Base-by-base conservation (phyloP, 2,113 vertebrate species). In the Ameiurus melas region DNA sequence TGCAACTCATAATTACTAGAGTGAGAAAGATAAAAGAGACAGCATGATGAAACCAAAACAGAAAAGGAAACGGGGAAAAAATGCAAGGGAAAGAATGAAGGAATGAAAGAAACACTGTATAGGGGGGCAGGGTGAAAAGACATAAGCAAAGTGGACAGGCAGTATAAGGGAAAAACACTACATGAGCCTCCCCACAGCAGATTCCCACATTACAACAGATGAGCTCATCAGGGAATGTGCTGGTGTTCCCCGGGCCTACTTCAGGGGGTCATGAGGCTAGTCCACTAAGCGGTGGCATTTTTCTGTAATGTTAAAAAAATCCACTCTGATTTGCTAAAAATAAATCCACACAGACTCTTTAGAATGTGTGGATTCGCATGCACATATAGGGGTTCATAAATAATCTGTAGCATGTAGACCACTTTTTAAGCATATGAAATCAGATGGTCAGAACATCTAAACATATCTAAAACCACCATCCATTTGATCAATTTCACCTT, bases 1-100 rank as follows among this genome's bases (percentile, higher is more conserved):
- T 96, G 94, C 92, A 97, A 94, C 88, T 98, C 96, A 90, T 96
- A 99, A 93, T 97, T 97, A 87, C 98, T 99, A 92, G 14, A 84
- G 51, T 8, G 68, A 22, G 47, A 83, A 75, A 85, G 57, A 87
- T 20, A 33, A 60, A 60, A 87, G 75, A 81, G 43, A 80, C 27
- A 62, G 83, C 85, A 17, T 57, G 22, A 83, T 36, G 53, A 73
- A 64, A 75, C 7, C 14, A 60, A 55, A 25, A 70, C 75, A 87
- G 68, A 58, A 2, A 83, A 47, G 20, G 47, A 64, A 27, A 19
- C 36, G 43, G 39, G 10, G 6, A 47, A 47, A 43, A 80, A 68
- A 66, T 14, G 36, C 1, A 36, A 51, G 36, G 19, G 27, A 47
- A 78, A 13, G 8, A 47, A 85, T 25, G 33, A 82, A 71, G 43